These are phyloP conservation scores for Pantherophis guttatus DNA, from an alignment of 2,113 vertebrate genomes.

Conservation along the genomic window DNA sequence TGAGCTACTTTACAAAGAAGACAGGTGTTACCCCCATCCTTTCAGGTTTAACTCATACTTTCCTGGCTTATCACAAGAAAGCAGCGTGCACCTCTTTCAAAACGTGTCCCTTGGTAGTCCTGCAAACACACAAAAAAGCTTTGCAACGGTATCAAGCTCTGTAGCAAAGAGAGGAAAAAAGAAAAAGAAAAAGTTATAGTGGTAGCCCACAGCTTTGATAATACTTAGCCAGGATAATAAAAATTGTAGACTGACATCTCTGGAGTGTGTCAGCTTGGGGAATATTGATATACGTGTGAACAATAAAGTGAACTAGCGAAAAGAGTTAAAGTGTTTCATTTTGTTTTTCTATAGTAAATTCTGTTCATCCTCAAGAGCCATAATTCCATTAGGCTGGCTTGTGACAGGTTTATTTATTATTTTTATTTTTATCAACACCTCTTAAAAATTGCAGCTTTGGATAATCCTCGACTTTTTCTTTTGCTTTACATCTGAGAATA, in stretches of 20 bases:
- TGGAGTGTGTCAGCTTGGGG: neutral
- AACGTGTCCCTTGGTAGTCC: neutral
- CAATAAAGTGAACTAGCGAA: neutral
- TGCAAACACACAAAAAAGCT: neutral
- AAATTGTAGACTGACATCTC: neutral
- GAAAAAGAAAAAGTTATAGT: neutral
- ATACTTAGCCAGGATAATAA: too few species aligned
- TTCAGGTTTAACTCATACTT: neutral
- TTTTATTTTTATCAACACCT: neutral
- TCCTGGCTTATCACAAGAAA: neutral
- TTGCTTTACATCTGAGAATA: neutral
- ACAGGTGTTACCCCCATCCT: neutral
- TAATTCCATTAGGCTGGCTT: neutral
- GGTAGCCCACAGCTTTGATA: neutral
- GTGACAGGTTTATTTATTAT: neutral
- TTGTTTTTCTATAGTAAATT: neutral
- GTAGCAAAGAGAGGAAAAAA: neutral
- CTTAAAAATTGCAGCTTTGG: neutral
- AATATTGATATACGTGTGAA: neutral
- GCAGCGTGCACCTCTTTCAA: neutral
- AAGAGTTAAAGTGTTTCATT: neutral
- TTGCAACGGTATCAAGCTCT: neutral
- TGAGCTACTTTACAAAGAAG: neutral
- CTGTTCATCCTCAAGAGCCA: neutral
- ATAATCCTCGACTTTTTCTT: neutral